Evolutionary conservation across 2,113 vertebrate species (phyloP).

Genomic region (Charadrius vociferus): DNA sequence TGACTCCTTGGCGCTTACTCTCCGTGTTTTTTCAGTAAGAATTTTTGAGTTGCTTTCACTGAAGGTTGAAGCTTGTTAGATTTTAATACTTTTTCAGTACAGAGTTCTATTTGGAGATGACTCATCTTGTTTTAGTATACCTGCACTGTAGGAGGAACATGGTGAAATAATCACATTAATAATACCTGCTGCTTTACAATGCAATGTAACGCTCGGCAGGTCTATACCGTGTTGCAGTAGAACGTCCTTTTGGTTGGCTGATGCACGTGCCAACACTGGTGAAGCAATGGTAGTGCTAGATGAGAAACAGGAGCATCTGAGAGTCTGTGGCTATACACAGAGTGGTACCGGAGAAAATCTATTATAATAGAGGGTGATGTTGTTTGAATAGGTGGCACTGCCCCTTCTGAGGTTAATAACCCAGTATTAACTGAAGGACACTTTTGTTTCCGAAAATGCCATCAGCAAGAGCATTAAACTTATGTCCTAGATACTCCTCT

Average conservation of each 20-base stretch:
- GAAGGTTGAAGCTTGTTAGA: background rate
- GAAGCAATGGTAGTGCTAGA: background rate
- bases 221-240: background rate
- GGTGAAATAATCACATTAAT: background rate
- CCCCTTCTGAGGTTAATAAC: background rate
- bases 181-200: background rate
- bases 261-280: background rate
- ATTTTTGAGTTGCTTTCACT: background rate
- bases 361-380: rapidly evolving
- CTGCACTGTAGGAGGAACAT: background rate
- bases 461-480: background rate
- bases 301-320: background rate
- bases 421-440: background rate
- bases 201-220: background rate
- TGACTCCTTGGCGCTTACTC: background rate
- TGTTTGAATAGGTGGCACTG: background rate
- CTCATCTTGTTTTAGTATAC: background rate
- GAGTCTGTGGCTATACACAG: background rate
- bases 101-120: background rate
- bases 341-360: background rate
- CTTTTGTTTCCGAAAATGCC: background rate
- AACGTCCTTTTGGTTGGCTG: background rate
- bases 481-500: background rate
- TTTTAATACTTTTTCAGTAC: background rate
- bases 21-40: background rate